These are phyloP conservation scores for Tetrao urogallus DNA, from an alignment of 2,113 vertebrate species.

Conservation along the genomic window DNA sequence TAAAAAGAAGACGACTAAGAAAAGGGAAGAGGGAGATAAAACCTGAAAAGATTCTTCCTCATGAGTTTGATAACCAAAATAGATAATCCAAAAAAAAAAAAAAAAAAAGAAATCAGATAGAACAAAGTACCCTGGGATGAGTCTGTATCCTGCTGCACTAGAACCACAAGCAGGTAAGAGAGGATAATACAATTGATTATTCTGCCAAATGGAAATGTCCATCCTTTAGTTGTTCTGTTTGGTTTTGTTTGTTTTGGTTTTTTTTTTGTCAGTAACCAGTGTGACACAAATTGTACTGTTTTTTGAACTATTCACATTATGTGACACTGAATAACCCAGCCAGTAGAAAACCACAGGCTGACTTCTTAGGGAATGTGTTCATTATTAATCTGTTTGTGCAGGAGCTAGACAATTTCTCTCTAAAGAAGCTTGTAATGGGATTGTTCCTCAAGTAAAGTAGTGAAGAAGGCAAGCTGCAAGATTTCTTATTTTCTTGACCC, in stretches of 20 bases:
- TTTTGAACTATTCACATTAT: background rate
- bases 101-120: constrained; percentile 3
- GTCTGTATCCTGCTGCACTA: background rate
- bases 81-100: constrained; percentile 51
- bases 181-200: background rate
- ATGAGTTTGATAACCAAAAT: constrained; percentile 59
- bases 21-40: constrained; percentile 12
- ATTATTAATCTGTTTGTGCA: background rate
- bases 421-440: background rate
- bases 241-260: background rate
- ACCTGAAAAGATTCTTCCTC: constrained; percentile 30
- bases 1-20: background rate
- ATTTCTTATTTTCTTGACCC: background rate
- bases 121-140: constrained; percentile 28
- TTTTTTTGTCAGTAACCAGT: background rate
- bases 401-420: background rate
- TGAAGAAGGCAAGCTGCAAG: background rate
- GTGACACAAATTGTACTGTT: background rate
- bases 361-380: background rate
- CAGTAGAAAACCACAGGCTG: background rate
- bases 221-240: background rate
- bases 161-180: background rate
- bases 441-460: background rate
- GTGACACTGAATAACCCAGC: background rate
- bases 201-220: constrained; percentile 23